Base-by-base conservation (phyloP, 2,113 vertebrate genomes). In the Entomyzon cyanotis region DNA sequence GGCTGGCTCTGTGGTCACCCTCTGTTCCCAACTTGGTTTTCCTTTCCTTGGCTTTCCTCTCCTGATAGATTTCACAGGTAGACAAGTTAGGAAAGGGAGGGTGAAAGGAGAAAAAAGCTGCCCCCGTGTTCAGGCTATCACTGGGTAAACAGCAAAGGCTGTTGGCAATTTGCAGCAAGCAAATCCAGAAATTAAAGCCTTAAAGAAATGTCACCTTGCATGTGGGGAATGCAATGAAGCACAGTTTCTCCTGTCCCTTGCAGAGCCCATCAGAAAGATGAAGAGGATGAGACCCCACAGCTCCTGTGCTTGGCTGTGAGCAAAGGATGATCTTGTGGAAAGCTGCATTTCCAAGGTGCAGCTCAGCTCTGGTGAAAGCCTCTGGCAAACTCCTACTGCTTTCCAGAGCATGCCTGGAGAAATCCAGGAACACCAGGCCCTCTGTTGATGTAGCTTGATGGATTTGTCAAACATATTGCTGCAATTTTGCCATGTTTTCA, bases 381-480 rank as follows among this genome's bases (percentile, higher is more conserved):
- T 94, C 63, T 67, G 83, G 91, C 80, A 94, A 68, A 82, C 84
- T 92, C 93, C 95, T 78, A 35, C 90, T 41, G 28, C 81, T 87
- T 82, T 89, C 73, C 74, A 7, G 12, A 87, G 30, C 60, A 13
- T 14, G 18, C 52, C 23, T 8, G 33, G 69, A 93, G 94, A 89
- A 79, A 86, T 89, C 39, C 80, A 94, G 91, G 33, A 91, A 62
- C 91, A 76, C 78, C 89, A 90, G 85, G 67, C 49, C 0, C 41
- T 37, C 35, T 90, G 82, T 58, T 84, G 90, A 47, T 39, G 74
- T 53, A 58, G 35, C 75, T 80, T 50, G 71, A 84, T 92, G 88
- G 59, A 62, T 90, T 88, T 94, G 75, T 86, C 92, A 93, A 94
- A 90, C 79, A 93, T n/a, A 37, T 74, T 69, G 77, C 89, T 83